These are phyloP conservation scores for Datnioides undecimradiatus DNA, from an alignment of 2,113 vertebrate species.

Conservation along the genomic window DNA sequence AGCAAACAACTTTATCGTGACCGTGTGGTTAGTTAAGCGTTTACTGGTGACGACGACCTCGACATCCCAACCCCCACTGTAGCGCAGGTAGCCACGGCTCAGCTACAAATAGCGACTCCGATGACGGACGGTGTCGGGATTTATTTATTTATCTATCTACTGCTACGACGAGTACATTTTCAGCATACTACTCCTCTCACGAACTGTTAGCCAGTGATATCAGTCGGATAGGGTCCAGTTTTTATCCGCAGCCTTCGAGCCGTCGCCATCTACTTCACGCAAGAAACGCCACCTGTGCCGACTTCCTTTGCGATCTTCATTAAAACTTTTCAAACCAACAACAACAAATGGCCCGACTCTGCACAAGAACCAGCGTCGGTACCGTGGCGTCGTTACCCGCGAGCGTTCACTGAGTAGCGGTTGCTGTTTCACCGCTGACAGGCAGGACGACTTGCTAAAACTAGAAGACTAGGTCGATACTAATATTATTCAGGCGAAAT, in stretches of 20 bases:
- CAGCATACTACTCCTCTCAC: constrained; percentile 18
- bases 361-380: constrained; percentile 2
- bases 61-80: constrained; percentile 55
- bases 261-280: constrained; percentile 50
- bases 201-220: constrained; percentile 12
- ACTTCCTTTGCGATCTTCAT: constrained; percentile 67
- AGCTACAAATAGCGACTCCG: constrained; percentile 30
- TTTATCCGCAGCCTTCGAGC: background rate
- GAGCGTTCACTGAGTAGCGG: background rate
- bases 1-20: constrained; percentile 49
- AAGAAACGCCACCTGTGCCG: constrained; percentile 50
- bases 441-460: background rate
- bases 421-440: background rate
- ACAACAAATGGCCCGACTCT: constrained; percentile 50
- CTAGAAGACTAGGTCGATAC: background rate
- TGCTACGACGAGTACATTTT: constrained; percentile 39
- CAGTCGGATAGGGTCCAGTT: constrained; percentile 27
- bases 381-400: background rate
- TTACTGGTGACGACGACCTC: constrained; percentile 54
- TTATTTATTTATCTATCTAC: background rate
- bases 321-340: constrained; percentile 73
- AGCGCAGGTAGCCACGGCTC: constrained; percentile 67
- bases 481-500: constrained; percentile 44
- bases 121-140: constrained; percentile 25
- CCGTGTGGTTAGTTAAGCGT: constrained; percentile 43